Base-by-base conservation (phyloP, 2,888 invertebrate genomes). In the Coelinius sp. region DNA sequence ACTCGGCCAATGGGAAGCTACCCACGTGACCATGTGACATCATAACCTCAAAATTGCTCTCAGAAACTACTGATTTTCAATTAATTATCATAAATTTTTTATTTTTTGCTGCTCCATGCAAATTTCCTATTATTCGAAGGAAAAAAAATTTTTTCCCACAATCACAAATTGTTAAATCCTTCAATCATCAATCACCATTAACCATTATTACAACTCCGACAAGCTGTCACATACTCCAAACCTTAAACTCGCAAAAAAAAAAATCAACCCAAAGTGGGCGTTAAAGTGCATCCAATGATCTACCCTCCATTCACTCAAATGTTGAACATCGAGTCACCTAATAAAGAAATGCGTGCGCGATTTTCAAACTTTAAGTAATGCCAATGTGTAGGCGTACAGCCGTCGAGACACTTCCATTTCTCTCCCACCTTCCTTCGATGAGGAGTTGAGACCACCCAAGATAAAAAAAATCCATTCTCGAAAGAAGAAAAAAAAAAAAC, bases 381-480 rank as follows among this genome's bases (percentile, higher is more conserved):
- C 25, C 53, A 59, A 59, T 20, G 31, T 35, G 59, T 59, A 59
- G 59, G 59, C 59, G 59, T 31, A 14, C 6, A 2, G 59, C 59
- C 59, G 59, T 59, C 59, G 59, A 59, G 59, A 59, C 59, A 59
- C 59, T 35, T 59, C 59, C 25, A 59, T 59, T 59, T 35, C 35
- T 59, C 59, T 59, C 20, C 17, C 35, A 31, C 31, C 27, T 27
- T 17, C 17, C n/a, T n/a, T 35, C 31, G 35, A 59, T 59, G 35
- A 59, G 20, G 10, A 59, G 35, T 8, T 12, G n/a, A 59, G 59
- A 59, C 59, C 59, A 59, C 59, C 59, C 59, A 59, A 7, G 31
- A 31, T 31, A 59, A 59, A 20, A 59, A 56, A 25, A 25, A 24
- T 2, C 20, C 20, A 49, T 6, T 22, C 20, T 49, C 20, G 10